Conservation (phyloP, 2,797 vertebrate genomes). For the Nyctibius grandis region DNA sequence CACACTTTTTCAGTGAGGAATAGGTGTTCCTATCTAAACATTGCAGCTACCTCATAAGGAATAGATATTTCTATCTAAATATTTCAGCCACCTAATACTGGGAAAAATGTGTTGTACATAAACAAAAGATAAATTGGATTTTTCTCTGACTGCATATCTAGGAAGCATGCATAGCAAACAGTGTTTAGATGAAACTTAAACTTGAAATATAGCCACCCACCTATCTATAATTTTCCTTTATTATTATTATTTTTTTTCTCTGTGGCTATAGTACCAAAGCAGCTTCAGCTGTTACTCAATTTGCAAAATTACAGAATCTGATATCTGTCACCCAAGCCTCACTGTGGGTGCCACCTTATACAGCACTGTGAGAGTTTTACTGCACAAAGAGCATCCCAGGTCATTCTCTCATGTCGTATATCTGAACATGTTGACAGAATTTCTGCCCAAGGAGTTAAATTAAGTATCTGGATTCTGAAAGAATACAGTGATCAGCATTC, state of each 20-base stretch:
- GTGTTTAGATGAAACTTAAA: background rate
- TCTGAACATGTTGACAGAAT: background rate
- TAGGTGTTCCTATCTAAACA: background rate
- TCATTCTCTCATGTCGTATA: background rate
- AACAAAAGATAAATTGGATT: rapidly evolving
- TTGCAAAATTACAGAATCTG: background rate
- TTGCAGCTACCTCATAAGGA: background rate
- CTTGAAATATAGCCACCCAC: background rate
- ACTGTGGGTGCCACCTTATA: background rate
- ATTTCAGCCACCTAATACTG: background rate
- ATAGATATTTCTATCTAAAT: background rate
- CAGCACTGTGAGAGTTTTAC: background rate
- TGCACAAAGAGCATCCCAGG: background rate
- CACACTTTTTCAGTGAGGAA: background rate
- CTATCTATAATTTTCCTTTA: background rate
- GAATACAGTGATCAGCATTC: background rate
- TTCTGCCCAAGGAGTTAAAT: background rate
- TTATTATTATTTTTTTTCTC: no score
- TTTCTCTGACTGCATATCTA: background rate
- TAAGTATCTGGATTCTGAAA: background rate
- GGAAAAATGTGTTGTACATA: background rate
- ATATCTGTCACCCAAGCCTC: background rate
- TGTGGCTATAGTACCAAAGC: background rate
- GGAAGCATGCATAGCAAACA: background rate
- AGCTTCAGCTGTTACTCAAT: background rate